Base-by-base conservation (phyloP, 2,888 invertebrate species). In the Amblyteles armatorius region DNA sequence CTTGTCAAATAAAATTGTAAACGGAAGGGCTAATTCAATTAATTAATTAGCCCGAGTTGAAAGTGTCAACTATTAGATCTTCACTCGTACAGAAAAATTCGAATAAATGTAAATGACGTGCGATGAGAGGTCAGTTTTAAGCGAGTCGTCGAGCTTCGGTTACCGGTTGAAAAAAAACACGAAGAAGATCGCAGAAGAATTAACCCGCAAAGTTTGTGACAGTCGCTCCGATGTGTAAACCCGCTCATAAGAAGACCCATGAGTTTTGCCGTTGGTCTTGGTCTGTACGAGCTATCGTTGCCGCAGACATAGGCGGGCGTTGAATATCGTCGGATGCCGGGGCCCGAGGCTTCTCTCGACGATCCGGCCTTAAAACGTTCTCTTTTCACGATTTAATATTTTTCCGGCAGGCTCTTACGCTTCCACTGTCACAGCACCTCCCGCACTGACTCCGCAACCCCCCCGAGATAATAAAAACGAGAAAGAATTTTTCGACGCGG, bases 351-450 rank as follows among this genome's bases (percentile, higher is more conserved):
- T 19, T 55, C 57, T 29, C 78, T 69, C 67, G 63, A 82, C 81
- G 84, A 84, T 84, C 84, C 74, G 65, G 36, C 78, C 81, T 82
- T 69, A 84, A 84, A 84, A 79, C 84, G 84, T 78, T 84, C 78
- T 22, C 81, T 78, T 78, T 82, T 84, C 78, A 78, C 74, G 78
- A 81, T 84, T 81, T 84, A 79, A 84, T 84, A 84, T 84, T 84
- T 84, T 84, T 81, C 78, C 74, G 81, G 60, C 73, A 78, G 74
- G 50, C 80, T 84, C 73, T 73, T 52, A 48, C 6, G 60, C 48
- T 60, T 26, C 44, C 71, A 68, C 73, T 73, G 73, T 69, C 68
- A 33, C 65, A 29, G 52, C 73, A 73, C 73, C 60, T 29, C 29
- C 29, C 29, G 29, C 29, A 29, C 29, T 52, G n/a, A n/a, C n/a